Conservation (phyloP, 1,140 invertebrate species). For the Saccostrea echinata region DNA sequence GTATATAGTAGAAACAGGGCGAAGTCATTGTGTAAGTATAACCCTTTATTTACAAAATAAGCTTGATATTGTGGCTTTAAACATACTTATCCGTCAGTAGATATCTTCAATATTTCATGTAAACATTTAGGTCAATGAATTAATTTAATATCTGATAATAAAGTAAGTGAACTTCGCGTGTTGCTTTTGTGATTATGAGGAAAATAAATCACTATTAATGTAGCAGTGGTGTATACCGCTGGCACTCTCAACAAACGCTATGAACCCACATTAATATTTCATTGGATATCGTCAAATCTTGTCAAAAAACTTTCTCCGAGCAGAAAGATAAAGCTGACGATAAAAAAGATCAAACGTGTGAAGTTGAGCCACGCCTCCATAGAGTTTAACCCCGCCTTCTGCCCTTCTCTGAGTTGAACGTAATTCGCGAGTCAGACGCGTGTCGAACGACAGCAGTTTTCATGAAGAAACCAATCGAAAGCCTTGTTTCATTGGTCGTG, state of each 20-base stretch:
- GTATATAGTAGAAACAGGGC: too few relatives aligned
- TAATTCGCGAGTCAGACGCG: constrained; percentile 26
- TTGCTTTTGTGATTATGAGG: background rate
- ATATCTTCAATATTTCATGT: background rate
- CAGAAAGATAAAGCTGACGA: constrained; percentile 18
- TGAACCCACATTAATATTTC: constrained; percentile 31
- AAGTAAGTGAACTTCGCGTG: background rate
- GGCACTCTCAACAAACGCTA: constrained; percentile 11
- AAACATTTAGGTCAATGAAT: constrained; percentile 24
- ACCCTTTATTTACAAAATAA: background rate
- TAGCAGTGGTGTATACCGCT: background rate
- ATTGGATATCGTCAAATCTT: constrained; percentile 31
- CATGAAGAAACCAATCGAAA: constrained; percentile 2
- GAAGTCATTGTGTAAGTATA: too few relatives aligned
- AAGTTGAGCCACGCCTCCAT: background rate
- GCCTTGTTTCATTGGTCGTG: background rate
- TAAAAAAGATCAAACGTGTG: constrained; percentile 16
- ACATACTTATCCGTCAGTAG: background rate
- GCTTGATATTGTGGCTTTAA: background rate
- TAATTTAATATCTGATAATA: constrained; percentile 5
- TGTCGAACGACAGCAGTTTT: background rate
- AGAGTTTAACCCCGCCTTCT: background rate
- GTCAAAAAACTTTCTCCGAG: constrained; percentile 15
- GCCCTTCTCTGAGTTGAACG: background rate
- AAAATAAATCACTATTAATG: constrained; percentile 24